phyloP scores from a whole-genome alignment of 2,113 vertebrate genomes.

The Rhinoderma darwinii region DNA sequence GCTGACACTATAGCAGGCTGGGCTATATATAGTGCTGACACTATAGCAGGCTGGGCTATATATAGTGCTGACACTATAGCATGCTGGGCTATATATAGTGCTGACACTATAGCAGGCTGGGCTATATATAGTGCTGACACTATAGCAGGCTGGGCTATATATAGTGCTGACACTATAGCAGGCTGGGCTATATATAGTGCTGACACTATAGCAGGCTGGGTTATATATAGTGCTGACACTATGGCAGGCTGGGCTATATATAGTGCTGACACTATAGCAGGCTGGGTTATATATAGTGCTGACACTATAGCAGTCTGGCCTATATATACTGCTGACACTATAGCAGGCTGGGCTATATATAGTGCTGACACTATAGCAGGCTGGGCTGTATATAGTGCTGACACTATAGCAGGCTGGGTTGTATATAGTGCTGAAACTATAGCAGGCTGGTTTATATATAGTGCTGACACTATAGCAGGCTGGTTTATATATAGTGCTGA shows the following conservation, averaged over 20 bases:
- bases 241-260: constrained; percentile 24
- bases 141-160: constrained; percentile 27
- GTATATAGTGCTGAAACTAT: constrained; percentile 41
- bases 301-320: constrained; percentile 23
- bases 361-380: constrained; percentile 33
- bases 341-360: constrained; percentile 32
- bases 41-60: constrained; percentile 23
- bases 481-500: constrained; percentile 38
- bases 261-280: constrained; percentile 38
- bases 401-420: constrained; percentile 26
- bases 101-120: constrained; percentile 31
- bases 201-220: constrained; percentile 29
- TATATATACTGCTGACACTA: constrained; percentile 42
- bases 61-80: constrained; percentile 41
- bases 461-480: constrained; percentile 30
- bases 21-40: constrained; percentile 43
- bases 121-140: constrained; percentile 42
- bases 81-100: constrained; percentile 25
- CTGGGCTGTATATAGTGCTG: constrained; percentile 32
- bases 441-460: constrained; percentile 36
- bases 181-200: constrained; percentile 25
- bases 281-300: constrained; percentile 32
- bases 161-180: constrained; percentile 39
- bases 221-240: constrained; percentile 45
- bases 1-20: constrained; percentile 26